Base-by-base conservation (phyloP, 2,113 vertebrate genomes). In the Gobio gobio region DNA sequence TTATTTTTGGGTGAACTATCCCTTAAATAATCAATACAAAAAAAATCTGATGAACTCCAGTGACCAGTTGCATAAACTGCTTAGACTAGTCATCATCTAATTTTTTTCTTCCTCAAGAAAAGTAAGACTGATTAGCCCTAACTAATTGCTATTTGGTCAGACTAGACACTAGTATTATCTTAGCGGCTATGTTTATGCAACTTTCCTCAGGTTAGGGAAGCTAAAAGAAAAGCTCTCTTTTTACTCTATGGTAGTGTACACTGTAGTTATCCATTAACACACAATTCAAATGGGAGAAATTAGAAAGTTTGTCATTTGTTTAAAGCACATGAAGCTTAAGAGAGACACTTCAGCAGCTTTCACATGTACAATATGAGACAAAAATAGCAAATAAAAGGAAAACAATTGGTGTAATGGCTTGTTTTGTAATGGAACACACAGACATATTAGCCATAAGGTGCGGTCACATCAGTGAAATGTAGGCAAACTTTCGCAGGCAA, bases 201-300 rank as follows among this genome's bases (percentile, higher is more conserved):
- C 18, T 56, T 6, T 18, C 54, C 54, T 56, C 2, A 56, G 18
- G 33, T 40, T 4, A 70, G 36, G 36, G 18, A 70, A 70, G 66
- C 20, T 70, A 43, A 70, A 70, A 85, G 74, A 85, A 89, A 56
- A 83, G 59, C 75, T 45, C 24, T 85, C 66, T 49, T 83, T 85
- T 29, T 68, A 18, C 72, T 4, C 33, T 10, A 5, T 59, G 20
- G 33, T 63, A 56, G 26, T 58, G n/a, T 59, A 14, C 33, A 24
- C 29, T 22, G 3, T 26, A 82, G 86, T 89, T 86, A 87, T 4
- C 18, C 29, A 87, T 89, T 89, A 87, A 89, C 78, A 36, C 16
- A 29, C 36, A 56, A 26, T 20, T 78, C 36, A 54, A 24, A 78
- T 29, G 20, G 22, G 47, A 4, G n/a, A n/a, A n/a, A 36, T 36